Base-by-base conservation (phyloP, 2,888 invertebrate species). In the Heliconius ismenius region DNA sequence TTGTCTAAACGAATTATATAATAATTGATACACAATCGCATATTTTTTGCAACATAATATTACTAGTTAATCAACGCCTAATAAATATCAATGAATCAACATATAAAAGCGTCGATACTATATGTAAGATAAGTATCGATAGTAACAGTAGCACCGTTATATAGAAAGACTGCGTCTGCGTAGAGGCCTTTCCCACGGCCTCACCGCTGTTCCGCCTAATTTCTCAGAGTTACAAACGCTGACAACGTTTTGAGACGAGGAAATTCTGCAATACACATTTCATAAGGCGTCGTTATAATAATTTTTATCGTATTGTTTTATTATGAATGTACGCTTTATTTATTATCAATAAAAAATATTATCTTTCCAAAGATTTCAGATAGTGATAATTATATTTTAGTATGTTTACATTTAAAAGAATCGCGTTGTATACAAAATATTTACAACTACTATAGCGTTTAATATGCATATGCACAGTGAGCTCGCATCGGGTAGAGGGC, bases 141-240 rank as follows among this genome's bases (percentile, higher is more conserved):
- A 81, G 81, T 80, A 78, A 77, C 81, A 82, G 84, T 81, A 84
- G 81, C 85, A 88, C 90, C 88, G 90, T 90, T 90, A 90, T 84
- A 83, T 86, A 83, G 84, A 86, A 84, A 87, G 86, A 80, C 49
- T 58, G 62, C 68, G 78, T 69, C 74, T 79, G 80, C 81, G 81
- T 69, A 76, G 78, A 76, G 77, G 77, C 79, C 86, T 86, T 92
- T 92, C 92, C 89, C 92, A 92, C 92, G 92, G 91, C 90, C 91
- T 85, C 86, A 80, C 79, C 83, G 83, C 79, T 81, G 83, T 84
- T 85, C 86, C 82, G 87, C 85, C 86, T 85, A 84, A 83, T 84
- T 87, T 86, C 85, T 86, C 83, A 86, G 85, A 85, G 82, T 83
- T 83, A 83, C 81, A 82, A 87, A 87, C 87, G 85, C 83, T 82